Percentiles rank a stretch among this genome's conserved stretches.
phyloP scores from a whole-genome alignment of 2,888 invertebrate species.

The Allygus modestus region DNA sequence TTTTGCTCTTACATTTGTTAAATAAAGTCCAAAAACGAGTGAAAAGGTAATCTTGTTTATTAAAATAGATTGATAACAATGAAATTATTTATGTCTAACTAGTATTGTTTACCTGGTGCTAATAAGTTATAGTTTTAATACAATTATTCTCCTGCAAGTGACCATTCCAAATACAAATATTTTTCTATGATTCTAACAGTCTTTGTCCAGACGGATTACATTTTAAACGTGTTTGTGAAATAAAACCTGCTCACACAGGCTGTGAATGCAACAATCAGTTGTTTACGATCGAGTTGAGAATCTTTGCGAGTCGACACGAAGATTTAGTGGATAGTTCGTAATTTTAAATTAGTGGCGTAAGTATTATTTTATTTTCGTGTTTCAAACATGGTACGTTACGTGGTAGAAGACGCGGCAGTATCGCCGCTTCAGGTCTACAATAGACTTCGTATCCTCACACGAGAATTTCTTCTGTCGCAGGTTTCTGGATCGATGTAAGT shows the following conservation, averaged over 20 bases:
- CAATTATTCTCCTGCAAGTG: too few relatives aligned
- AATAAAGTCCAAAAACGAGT: too few relatives aligned
- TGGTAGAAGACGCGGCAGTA: neutral
- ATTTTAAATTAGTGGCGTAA: slow-evolving; percentile 31
- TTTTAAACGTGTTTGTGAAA: slow-evolving; percentile 33
- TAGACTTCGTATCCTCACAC: neutral
- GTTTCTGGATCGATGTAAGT: slow-evolving; percentile 15
- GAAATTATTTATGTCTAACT: too few relatives aligned
- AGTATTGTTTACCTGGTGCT: too few relatives aligned
- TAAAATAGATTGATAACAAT: too few relatives aligned
- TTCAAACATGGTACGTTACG: neutral
- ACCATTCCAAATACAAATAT: too few relatives aligned
- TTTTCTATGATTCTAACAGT: too few relatives aligned
- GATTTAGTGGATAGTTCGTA: neutral
- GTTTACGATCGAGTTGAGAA: neutral
- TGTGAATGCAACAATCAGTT: slow-evolving; percentile 4
- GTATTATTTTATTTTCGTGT: neutral
- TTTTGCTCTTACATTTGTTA: too few relatives aligned
- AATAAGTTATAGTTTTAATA: too few relatives aligned
- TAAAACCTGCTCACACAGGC: neutral
- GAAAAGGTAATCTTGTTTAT: too few relatives aligned
- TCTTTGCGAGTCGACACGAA: neutral
- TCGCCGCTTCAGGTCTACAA: slow-evolving; percentile 17
- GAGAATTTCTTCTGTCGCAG: slow-evolving; percentile 32
- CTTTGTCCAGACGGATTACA: too few relatives aligned